A percentile compares a stretch with the other conserved stretches of the same genome.
phyloP scores from a whole-genome alignment of 2,113 vertebrate genomes.

The Nansenia antarctica region DNA sequence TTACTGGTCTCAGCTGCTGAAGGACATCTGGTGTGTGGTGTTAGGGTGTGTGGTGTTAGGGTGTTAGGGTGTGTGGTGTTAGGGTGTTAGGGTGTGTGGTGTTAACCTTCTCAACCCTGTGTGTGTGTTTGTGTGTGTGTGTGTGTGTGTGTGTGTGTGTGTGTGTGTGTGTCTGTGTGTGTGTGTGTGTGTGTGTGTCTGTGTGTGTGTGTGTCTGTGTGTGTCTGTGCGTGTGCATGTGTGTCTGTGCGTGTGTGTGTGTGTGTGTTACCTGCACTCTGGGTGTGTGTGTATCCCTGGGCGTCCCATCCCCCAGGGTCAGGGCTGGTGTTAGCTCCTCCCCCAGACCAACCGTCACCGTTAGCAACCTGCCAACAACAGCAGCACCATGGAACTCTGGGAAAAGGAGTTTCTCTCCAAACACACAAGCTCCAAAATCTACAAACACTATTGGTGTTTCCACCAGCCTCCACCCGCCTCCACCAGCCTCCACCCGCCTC shows the following conservation, averaged over 20 bases:
- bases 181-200: neutral
- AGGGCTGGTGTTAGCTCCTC: neutral
- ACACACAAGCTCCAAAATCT: neutral
- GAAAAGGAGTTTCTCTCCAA: neutral
- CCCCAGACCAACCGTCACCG: neutral
- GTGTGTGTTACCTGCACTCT: constrained; percentile 76
- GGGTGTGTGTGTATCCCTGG: constrained; percentile 47
- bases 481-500: too few relatives aligned
- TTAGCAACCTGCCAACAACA: constrained; percentile 1
- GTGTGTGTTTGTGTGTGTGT: neutral
- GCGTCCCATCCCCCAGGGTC: neutral
- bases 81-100: neutral
- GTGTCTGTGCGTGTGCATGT: neutral
- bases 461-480: too few relatives aligned
- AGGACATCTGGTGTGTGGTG: too few relatives aligned
- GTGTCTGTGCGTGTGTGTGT: neutral
- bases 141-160: neutral
- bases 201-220: neutral
- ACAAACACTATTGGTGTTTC: neutral
- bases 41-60: too few relatives aligned
- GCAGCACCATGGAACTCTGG: neutral
- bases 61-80: too few relatives aligned
- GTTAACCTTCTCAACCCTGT: neutral
- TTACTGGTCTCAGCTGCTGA: too few relatives aligned
- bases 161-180: neutral